Percentiles rank a stretch among this genome's conserved stretches.
Conservation (phyloP, 2,113 vertebrate genomes). For the Ivindomyrus marchei region DNA sequence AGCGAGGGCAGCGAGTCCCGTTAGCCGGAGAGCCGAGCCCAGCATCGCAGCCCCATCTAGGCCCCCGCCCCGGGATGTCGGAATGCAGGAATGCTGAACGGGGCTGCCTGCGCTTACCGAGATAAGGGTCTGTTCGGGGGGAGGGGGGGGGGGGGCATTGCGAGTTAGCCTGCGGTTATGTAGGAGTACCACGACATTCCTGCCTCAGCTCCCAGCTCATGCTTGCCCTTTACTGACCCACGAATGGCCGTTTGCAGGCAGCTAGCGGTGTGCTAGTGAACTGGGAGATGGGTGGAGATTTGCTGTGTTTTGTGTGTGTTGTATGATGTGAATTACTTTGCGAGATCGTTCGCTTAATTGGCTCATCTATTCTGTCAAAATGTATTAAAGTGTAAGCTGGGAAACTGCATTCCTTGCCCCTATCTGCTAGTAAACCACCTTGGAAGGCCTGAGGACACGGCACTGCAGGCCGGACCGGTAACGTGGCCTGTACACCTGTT, state of each 20-base stretch:
- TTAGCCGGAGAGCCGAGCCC: neutral
- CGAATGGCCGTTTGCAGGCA: neutral
- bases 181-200: neutral
- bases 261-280: neutral
- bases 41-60: neutral
- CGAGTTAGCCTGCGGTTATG: neutral
- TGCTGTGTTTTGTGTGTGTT: neutral
- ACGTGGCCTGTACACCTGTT: neutral
- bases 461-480: neutral
- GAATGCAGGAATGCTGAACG: conserved; percentile 2
- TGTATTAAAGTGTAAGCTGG: neutral
- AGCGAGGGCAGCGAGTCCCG: neutral
- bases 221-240: neutral
- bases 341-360: neutral
- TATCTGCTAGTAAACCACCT: neutral
- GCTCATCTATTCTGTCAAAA: neutral
- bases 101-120: neutral
- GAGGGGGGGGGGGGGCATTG: neutral
- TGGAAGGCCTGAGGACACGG: neutral
- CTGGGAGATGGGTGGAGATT: neutral
- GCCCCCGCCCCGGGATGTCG: neutral
- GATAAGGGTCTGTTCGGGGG: conserved; percentile 1
- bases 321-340: neutral
- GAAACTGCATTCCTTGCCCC: neutral
- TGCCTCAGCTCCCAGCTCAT: neutral